Conservation (phyloP, 2,797 vertebrate genomes). For the Gallirallus australis region DNA sequence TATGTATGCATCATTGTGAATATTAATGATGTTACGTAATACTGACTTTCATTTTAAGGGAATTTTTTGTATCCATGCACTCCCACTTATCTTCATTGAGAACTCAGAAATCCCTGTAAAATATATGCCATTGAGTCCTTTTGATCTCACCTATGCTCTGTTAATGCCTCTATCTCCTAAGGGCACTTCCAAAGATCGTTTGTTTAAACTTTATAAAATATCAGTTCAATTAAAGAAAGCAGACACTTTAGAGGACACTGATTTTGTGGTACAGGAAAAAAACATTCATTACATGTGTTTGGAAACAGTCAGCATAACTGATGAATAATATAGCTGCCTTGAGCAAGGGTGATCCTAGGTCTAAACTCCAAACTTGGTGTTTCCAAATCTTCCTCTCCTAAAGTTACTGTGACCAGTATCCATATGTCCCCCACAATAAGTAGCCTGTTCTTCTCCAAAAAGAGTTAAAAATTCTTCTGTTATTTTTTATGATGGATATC, state of each 20-base stretch:
- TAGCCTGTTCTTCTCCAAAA: neutral
- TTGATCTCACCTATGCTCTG: neutral
- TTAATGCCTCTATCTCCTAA: neutral
- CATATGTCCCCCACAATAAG: neutral
- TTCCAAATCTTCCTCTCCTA: neutral
- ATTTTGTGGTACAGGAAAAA: neutral
- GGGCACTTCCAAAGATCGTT: neutral
- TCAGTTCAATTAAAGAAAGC: neutral
- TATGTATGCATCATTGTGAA: neutral
- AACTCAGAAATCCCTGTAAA: neutral
- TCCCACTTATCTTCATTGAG: neutral
- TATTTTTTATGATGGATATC: accelerated
- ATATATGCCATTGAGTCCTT: neutral
- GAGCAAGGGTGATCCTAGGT: neutral
- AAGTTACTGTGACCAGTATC: neutral
- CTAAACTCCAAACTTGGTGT: neutral
- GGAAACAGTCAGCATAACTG: neutral
- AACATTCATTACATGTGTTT: neutral
- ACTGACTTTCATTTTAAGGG: neutral
- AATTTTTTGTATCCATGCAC: neutral
- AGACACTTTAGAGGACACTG: neutral
- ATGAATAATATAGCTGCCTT: neutral
- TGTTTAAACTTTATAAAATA: neutral
- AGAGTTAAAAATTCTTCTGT: neutral
- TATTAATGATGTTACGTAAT: neutral